These are phyloP conservation scores for Poecilia picta DNA, from an alignment of 2,797 vertebrate species.

Conservation along the genomic window DNA sequence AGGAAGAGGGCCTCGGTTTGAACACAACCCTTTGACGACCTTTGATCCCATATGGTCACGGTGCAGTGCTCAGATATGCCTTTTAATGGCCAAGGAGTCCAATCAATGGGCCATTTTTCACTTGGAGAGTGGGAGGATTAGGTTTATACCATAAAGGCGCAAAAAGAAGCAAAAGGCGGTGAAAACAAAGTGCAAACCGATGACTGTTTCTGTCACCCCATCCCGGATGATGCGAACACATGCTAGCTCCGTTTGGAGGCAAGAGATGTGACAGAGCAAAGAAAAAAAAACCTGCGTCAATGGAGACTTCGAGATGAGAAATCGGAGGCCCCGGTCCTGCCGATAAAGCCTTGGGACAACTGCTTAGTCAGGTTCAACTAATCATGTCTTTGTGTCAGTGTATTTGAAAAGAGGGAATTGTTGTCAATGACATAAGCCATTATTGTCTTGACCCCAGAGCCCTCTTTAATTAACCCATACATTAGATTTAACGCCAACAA, in stretches of 20 bases:
- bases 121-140: slow-evolving; percentile 39
- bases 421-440: slow-evolving; percentile 84
- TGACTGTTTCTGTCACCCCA: not conserved
- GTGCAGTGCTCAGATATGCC: slow-evolving; percentile 71
- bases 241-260: slow-evolving; percentile 29
- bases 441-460: slow-evolving; percentile 85
- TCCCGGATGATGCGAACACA: slow-evolving; percentile 23
- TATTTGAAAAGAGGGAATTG: slow-evolving; percentile 84
- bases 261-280: slow-evolving; percentile 40
- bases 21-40: slow-evolving; percentile 81
- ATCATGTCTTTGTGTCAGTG: slow-evolving; percentile 88
- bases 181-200: slow-evolving; percentile 16
- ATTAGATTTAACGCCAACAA: slow-evolving; percentile 80
- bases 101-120: slow-evolving; percentile 82
- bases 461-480: slow-evolving; percentile 81
- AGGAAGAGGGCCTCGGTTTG: slow-evolving; percentile 45
- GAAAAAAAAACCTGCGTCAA: slow-evolving; percentile 18
- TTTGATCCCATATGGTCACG: slow-evolving; percentile 75
- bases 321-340: slow-evolving; percentile 63
- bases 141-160: slow-evolving; percentile 9
- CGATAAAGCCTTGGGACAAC: slow-evolving; percentile 83
- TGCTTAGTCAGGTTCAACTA: slow-evolving; percentile 89
- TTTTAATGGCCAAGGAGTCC: slow-evolving; percentile 78
- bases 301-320: slow-evolving; percentile 55
- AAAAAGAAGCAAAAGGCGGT: not conserved